A percentile compares a stretch with the other conserved stretches of the same genome.
Evolutionary conservation across 2,113 vertebrate genomes (phyloP).

Genomic region (Apus apus): DNA sequence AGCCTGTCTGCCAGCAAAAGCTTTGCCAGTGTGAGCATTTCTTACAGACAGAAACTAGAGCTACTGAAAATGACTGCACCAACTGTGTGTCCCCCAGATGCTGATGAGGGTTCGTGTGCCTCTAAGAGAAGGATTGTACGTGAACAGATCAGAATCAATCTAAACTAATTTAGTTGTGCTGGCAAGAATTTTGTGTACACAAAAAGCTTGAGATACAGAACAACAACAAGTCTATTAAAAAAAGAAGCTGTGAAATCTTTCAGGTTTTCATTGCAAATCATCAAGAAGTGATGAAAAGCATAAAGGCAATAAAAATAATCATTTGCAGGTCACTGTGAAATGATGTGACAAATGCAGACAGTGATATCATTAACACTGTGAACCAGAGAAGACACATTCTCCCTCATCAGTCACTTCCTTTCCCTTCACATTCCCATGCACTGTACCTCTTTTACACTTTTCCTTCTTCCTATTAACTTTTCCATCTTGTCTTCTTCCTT

Average conservation of each 20-base stretch:
- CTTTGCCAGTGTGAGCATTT: background rate
- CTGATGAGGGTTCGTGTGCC: background rate
- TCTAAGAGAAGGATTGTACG: background rate
- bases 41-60: background rate
- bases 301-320: slow-evolving; percentile 25
- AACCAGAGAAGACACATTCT: background rate
- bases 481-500: background rate
- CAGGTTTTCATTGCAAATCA: background rate
- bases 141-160: background rate
- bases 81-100: background rate
- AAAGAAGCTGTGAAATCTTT: slow-evolving; percentile 5
- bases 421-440: background rate
- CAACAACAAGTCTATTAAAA: background rate
- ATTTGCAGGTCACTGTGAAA: slow-evolving; percentile 26
- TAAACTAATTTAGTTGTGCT: background rate
- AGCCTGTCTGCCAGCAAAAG: background rate
- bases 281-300: background rate
- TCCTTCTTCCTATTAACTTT: background rate
- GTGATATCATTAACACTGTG: background rate
- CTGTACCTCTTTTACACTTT: background rate
- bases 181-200: background rate
- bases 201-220: background rate
- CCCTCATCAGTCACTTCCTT: background rate
- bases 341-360: background rate
- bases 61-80: background rate